Evolutionary conservation across 2,888 invertebrate genomes (phyloP), one percentile per base, ranked within the genome.

Genomic region (Lasioglossum vierecki): DNA sequence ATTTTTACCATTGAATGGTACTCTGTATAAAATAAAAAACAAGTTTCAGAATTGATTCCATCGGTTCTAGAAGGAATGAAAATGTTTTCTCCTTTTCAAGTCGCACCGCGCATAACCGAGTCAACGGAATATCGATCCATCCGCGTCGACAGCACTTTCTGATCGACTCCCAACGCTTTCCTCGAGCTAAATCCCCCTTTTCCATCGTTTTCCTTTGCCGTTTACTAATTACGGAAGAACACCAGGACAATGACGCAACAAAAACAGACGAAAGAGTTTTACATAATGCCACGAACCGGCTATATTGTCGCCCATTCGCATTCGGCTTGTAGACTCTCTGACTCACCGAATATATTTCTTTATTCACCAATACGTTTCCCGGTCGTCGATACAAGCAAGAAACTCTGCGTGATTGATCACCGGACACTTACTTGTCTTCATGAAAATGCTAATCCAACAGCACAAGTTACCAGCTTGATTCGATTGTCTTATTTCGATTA

Each of bases 111-210:
- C 5, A 68, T 68, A 68, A 39, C 22, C 39, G 68, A 9, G 22
- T 9, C 68, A 39, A 39, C 35, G 22, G 39, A 68, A 39, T 39
- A 68, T 68, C 22, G 39, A 68, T 39, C 22, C 39, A 4, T 39
- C 3, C 18, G 39, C 35, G 9, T 66, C 18, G 35, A 35, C 2
- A 35, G 18, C 46, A 63, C 80, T 75, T 87, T 75, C 79, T 30
- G 63, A 72, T 86, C 49, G 80, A 57, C 76, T 49, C 39, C 79
- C 63, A 39, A 41, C 35, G 87, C 89, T 91, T 92, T 91, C 90
- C 86, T 90, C 83, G 8, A 71, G 79, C 81, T 80, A 88, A 91
- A 92, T 91, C 88, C 86, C 49, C 30, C 66, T 44, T 82, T 83
- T 77, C 63, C 66, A 11, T 49, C 76, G 30, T n/a, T 70, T 86